phyloP scores from a whole-genome alignment of 2,797 vertebrate species.

The Cygnus olor region DNA sequence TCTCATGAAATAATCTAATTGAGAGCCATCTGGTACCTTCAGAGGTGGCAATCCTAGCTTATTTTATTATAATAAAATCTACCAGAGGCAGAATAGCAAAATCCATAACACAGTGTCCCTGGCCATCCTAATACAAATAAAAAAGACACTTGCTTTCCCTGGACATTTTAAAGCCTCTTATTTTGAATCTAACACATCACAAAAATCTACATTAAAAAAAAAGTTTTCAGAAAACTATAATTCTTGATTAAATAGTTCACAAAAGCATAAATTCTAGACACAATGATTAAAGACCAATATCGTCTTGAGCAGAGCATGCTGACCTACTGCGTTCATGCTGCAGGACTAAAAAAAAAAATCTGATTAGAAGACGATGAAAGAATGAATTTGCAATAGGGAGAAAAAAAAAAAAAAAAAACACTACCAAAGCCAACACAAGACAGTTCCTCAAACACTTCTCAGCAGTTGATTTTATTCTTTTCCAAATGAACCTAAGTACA shows the following conservation, averaged over 20 bases:
- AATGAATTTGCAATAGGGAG: neutral
- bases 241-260: neutral
- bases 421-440: neutral
- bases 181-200: neutral
- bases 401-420: neutral
- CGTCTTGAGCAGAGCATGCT: neutral
- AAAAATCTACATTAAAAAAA: neutral
- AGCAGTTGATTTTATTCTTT: neutral
- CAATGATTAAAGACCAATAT: neutral
- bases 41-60: slow-evolving; percentile 23
- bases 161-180: neutral
- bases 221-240: neutral
- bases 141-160: neutral
- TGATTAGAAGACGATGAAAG: neutral
- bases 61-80: slow-evolving; percentile 14
- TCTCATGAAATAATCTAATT: slow-evolving; percentile 16
- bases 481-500: neutral
- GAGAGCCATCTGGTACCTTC: slow-evolving; percentile 28
- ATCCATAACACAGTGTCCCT: neutral
- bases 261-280: neutral
- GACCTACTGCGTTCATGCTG: neutral
- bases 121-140: neutral
- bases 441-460: neutral
- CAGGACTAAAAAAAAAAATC: neutral
- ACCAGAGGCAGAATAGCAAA: neutral